These are phyloP conservation scores for Cardiocondyla obscurior DNA, from an alignment of 1,140 invertebrate species.

Conservation along the genomic window DNA sequence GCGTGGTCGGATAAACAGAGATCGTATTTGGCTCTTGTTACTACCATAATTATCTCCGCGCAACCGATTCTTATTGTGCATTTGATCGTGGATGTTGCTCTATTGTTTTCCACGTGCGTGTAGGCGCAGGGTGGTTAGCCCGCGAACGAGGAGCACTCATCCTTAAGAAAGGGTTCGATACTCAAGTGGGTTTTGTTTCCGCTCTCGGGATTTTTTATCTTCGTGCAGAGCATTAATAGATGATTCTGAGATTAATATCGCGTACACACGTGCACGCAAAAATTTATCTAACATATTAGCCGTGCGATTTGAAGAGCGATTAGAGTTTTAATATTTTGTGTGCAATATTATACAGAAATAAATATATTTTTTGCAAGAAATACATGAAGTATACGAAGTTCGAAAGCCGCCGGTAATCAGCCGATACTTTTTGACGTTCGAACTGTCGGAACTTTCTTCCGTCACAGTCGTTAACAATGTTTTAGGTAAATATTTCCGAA, in stretches of 20 bases:
- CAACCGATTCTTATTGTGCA: conserved; percentile 46
- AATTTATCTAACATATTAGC: background rate
- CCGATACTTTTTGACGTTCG: background rate
- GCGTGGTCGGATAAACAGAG: conserved; percentile 53
- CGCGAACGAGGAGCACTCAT: background rate
- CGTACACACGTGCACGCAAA: background rate
- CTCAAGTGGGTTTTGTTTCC: conserved; percentile 7
- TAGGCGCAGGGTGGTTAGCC: conserved; percentile 20
- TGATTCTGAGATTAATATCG: background rate
- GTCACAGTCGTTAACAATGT: background rate
- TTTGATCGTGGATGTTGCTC: conserved; percentile 52
- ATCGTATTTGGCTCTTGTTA: conserved; percentile 54
- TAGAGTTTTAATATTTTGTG: background rate
- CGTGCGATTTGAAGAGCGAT: background rate
- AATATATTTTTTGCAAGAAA: background rate
- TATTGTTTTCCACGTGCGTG: conserved; percentile 53
- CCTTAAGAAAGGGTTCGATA: conserved; percentile 26
- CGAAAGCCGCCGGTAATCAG: background rate
- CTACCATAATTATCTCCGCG: conserved; percentile 47
- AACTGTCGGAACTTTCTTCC: background rate
- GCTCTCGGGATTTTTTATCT: background rate
- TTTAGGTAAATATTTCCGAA: background rate
- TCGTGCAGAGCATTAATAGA: background rate
- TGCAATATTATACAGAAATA: background rate
- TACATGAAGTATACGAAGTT: too few species aligned